Evolutionary conservation across 2,888 invertebrate genomes (phyloP), one percentile per base, ranked within the genome.

Genomic region (Phalera bucephala): DNA sequence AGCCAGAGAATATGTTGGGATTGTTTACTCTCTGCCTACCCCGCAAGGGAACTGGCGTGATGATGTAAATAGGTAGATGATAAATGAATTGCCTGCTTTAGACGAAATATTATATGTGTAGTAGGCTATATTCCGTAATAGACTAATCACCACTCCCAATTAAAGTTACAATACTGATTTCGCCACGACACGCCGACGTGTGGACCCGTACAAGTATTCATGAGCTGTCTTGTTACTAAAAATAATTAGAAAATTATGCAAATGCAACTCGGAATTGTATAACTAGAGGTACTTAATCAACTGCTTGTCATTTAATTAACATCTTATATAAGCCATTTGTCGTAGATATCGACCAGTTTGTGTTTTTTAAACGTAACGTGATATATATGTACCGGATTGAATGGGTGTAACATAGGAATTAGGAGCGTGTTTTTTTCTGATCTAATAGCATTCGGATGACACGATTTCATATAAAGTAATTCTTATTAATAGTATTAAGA

Each of bases 211-310:
- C 14, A 31, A 43, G 39, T 49, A 54, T 50, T 46, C 35, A 46
- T 50, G 38, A 58, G 54, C 39, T 41, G 41, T 40, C 44, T 31
- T 38, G 44, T 42, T 36, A 42, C 27, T 45, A 28, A 50, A 58
- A 50, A 38, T 54, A 46, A 59, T 47, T 33, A 50, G 39, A 31
- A 40, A 39, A 37, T 50, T 50, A 50, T 50, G 34, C 39, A 41
- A 23, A 38, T 53, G 17, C 38, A 35, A 44, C 17, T 37, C 31
- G 26, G 20, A 36, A 40, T 31, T 19, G 30, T 35, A 45, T 40
- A 37, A 30, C 37, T 25, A 22, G 33, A 33, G 22, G 20, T 4
- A 36, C 27, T 35, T 59, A 29, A 47, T 50, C 46, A 54, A 59
- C 10, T 37, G 33, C 20, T 33, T 41, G 45, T 43, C 44, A 41